Percentiles rank a stretch among this genome's conserved stretches.
These are phyloP conservation scores for Myotis vivesi DNA, from an alignment of 2,797 vertebrate species.

Conservation along the genomic window DNA sequence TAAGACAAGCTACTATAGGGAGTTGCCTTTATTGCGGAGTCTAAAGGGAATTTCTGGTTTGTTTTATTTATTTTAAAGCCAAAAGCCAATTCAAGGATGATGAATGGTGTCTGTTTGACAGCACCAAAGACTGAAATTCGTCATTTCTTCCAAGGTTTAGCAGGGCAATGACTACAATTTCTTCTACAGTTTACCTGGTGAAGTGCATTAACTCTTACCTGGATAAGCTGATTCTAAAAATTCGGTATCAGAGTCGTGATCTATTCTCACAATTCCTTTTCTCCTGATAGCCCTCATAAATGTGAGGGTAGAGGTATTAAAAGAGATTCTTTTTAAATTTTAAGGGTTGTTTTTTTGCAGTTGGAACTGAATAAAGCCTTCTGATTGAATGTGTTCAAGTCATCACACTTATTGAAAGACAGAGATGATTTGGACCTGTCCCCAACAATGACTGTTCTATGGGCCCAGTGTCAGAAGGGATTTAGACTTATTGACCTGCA, in stretches of 20 bases:
- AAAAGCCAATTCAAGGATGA: slow-evolving; percentile 61
- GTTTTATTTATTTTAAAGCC: slow-evolving; percentile 66
- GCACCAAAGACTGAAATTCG: slow-evolving; percentile 21
- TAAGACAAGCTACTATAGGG: not conserved
- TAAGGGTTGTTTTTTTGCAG: not conserved
- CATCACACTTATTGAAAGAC: slow-evolving; percentile 36
- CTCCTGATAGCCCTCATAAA: not conserved
- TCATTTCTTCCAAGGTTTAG: slow-evolving; percentile 49
- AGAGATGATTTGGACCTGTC: not conserved
- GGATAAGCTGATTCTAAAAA: slow-evolving; percentile 62
- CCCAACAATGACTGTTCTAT: slow-evolving; percentile 23
- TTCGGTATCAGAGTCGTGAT: slow-evolving; percentile 37
- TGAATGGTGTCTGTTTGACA: slow-evolving; percentile 27
- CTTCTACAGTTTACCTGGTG: slow-evolving; percentile 19
- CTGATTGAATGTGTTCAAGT: slow-evolving; percentile 59
- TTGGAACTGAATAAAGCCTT: slow-evolving; percentile 29
- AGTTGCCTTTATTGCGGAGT: slow-evolving; percentile 31
- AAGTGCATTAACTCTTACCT: slow-evolving; percentile 57
- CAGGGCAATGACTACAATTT: slow-evolving; percentile 56
- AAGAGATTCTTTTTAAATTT: slow-evolving; percentile 37
- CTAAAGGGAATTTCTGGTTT: slow-evolving; percentile 51
- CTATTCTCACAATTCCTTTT: slow-evolving; percentile 57
- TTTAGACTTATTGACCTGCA: slow-evolving; percentile 52
- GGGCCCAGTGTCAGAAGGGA: not conserved
- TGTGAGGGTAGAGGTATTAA: slow-evolving; percentile 30